Conservation (phyloP, 2,113 vertebrate species). For the Epinephelus moara region DNA sequence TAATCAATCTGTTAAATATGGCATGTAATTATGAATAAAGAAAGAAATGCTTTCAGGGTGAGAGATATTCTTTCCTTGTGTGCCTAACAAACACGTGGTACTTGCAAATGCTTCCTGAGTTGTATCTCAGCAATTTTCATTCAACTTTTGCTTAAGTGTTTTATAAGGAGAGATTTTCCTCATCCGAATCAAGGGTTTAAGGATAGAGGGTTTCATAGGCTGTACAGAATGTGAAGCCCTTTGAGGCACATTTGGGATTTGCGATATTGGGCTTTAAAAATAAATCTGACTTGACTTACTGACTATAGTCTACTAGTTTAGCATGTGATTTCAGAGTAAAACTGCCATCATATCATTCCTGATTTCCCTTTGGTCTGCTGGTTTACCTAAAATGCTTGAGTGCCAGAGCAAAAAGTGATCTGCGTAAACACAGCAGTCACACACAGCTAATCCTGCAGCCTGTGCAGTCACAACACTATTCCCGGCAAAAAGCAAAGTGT, state of each 20-base stretch:
- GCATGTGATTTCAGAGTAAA: conserved; percentile 36
- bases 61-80: conserved; percentile 44
- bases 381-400: conserved; percentile 43
- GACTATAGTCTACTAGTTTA: conserved; percentile 36
- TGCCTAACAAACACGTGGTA: conserved; percentile 54
- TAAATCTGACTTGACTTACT: not conserved
- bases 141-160: no score
- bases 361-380: conserved; percentile 34
- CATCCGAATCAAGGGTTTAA: not conserved
- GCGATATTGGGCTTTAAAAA: not conserved
- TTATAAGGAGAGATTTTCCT: not conserved
- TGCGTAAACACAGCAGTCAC: conserved; percentile 52
- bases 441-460: conserved; percentile 47
- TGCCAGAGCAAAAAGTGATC: conserved; percentile 47
- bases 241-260: not conserved
- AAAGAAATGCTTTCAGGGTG: conserved; percentile 38
- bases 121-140: not conserved
- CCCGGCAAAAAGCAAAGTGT: conserved; percentile 40
- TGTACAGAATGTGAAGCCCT: not conserved
- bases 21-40: conserved; percentile 49
- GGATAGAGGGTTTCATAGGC: not conserved
- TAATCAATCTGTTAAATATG: conserved; percentile 61
- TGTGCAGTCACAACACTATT: conserved; percentile 65
- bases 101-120: conserved; percentile 41
- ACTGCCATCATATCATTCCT: conserved; percentile 42